Evolutionary conservation across 30 jellyfish, hydroid and myxozoan species (phyloP).

Genomic region (Hydractinia symbiolongicarpus): DNA sequence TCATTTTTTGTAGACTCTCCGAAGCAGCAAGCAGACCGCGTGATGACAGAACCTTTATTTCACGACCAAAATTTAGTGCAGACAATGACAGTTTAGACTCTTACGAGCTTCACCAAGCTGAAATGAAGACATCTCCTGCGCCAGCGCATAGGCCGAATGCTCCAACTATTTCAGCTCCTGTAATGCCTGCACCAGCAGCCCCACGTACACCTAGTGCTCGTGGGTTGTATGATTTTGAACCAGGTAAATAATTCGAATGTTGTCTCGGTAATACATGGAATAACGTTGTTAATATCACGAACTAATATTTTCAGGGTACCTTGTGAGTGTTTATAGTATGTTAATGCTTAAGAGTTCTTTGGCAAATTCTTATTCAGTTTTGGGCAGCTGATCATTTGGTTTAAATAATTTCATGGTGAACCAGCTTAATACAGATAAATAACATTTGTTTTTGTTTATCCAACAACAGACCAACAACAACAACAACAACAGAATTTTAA

Average conservation of each 20-base stretch:
- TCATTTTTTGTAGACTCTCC: constrained; percentile 41
- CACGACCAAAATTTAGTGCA: constrained; percentile 38
- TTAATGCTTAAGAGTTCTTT: too few species aligned
- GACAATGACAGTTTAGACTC: constrained; percentile 31
- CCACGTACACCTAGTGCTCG: constrained; percentile 60
- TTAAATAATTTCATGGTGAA: too few species aligned
- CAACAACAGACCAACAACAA: too few species aligned
- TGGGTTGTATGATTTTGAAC: constrained; percentile 88
- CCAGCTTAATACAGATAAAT: too few species aligned
- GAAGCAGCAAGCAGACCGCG: constrained; percentile 96
- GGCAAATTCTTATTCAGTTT: too few species aligned
- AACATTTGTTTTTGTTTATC: too few species aligned
- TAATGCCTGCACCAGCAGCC: constrained; percentile 60
- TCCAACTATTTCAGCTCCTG: constrained; percentile 28
- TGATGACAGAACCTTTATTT: constrained; percentile 65
- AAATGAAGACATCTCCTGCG: constrained; percentile 25
- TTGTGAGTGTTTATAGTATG: too few species aligned
- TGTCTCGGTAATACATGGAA: too few species aligned
- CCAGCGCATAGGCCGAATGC: constrained; percentile 26
- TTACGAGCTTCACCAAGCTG: constrained; percentile 9
- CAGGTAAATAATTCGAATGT: constrained; percentile 44
- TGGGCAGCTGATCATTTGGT: too few species aligned
- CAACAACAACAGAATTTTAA: too few species aligned
- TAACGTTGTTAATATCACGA: not conserved
- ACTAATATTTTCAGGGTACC: too few species aligned